phyloP scores from a whole-genome alignment of 1,140 invertebrate species.

The Lepidurus apus region DNA sequence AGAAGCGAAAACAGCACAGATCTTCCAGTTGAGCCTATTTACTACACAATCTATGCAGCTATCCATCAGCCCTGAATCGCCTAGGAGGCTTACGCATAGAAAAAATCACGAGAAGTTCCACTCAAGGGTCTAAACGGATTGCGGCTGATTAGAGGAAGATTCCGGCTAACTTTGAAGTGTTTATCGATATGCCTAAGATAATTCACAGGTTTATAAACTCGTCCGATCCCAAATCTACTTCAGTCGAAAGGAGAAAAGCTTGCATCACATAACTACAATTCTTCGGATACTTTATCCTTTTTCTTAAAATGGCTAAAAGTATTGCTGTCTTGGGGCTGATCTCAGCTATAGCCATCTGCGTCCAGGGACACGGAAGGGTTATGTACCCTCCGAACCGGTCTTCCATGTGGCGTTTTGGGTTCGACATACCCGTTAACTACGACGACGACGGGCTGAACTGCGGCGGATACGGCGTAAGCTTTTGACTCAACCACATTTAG shows the following conservation, averaged over 20 bases:
- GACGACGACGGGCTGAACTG: conserved; percentile 41
- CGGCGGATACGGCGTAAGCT: conserved; percentile 40
- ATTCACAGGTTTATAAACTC: background rate
- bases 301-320: background rate
- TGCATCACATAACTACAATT: background rate
- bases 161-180: background rate
- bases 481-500: background rate
- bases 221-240: background rate
- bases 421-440: conserved; percentile 42
- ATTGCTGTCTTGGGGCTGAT: background rate
- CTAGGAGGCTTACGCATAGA: no score
- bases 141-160: background rate
- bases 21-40: background rate
- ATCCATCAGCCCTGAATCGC: background rate
- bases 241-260: background rate
- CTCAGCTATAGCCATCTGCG: background rate
- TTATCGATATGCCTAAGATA: conserved; percentile 16
- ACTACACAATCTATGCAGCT: background rate
- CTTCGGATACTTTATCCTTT: background rate
- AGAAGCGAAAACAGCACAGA: background rate
- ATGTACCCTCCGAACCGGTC: conserved; percentile 44
- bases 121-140: background rate
- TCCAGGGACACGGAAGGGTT: conserved; percentile 44
- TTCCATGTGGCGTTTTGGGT: conserved; percentile 44
- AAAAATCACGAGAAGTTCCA: no score